phyloP scores from a whole-genome alignment of 2,113 vertebrate genomes.

The Marcusenius ussheri region DNA sequence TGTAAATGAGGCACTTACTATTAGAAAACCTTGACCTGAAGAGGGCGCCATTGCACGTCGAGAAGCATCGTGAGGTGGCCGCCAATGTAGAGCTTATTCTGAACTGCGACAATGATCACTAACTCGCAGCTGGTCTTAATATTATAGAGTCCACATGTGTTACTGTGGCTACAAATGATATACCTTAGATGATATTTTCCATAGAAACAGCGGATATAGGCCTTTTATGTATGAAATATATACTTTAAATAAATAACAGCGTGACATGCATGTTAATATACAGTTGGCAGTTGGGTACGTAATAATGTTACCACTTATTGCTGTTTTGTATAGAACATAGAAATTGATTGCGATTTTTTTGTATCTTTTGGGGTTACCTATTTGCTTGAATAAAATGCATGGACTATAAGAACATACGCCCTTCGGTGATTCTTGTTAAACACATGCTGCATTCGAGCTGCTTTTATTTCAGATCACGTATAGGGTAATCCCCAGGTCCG shows the following conservation, averaged over 20 bases:
- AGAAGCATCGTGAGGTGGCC: not conserved
- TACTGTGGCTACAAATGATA: not conserved
- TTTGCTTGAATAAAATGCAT: not conserved
- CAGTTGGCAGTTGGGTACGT: not conserved
- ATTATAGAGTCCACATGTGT: not conserved
- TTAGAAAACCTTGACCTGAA: not conserved
- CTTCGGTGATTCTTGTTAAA: not conserved
- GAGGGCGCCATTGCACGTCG: not conserved
- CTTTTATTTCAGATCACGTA: not conserved
- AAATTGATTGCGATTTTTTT: not conserved
- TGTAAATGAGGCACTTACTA: not conserved
- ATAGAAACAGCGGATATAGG: not conserved
- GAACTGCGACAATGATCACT: not conserved
- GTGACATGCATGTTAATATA: not conserved
- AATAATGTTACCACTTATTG: not conserved
- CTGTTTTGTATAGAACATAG: not conserved
- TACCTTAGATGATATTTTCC: not conserved
- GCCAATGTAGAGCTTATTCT: not conserved
- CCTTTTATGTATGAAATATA: not conserved
- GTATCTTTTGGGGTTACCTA: not conserved
- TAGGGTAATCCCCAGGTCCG: not conserved
- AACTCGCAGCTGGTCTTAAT: not conserved
- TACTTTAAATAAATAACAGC: not conserved
- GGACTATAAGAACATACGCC: not conserved
- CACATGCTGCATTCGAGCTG: not conserved